phyloP scores from a whole-genome alignment of 1,140 invertebrate species.

The Neodiprion pinetum region DNA sequence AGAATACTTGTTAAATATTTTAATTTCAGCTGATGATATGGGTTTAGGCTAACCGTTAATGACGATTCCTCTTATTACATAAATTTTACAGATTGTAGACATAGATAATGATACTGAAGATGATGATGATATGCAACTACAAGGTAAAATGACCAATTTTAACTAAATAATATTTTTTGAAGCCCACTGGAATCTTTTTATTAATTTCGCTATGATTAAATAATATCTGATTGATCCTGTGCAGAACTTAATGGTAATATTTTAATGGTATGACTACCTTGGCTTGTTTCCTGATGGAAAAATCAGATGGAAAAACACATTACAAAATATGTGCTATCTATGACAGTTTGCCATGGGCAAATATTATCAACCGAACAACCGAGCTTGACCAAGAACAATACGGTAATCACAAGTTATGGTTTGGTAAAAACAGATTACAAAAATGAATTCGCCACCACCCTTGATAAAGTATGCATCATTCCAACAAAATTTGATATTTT shows the following conservation, averaged over 20 bases:
- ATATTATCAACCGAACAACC: conserved; percentile 72
- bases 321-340: conserved; percentile 67
- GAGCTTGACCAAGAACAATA: conserved; percentile 68
- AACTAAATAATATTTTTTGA: conserved; percentile 32
- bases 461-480: conserved; percentile 36
- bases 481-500: conserved; percentile 1
- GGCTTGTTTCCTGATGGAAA: conserved; percentile 85
- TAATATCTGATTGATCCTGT: not conserved
- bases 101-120: conserved; percentile 35
- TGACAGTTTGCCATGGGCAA: conserved; percentile 82
- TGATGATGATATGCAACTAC: conserved; percentile 36
- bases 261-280: conserved; percentile 90
- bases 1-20: not conserved
- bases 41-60: conserved; percentile 92
- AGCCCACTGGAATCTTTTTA: conserved; percentile 2
- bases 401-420: conserved; percentile 81
- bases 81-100: conserved; percentile 59
- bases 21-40: conserved; percentile 88
- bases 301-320: conserved; percentile 76
- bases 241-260: conserved; percentile 69
- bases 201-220: not conserved
- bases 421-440: conserved; percentile 68
- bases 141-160: conserved; percentile 46
- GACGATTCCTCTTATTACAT: conserved; percentile 78
- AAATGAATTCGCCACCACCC: conserved; percentile 19